Percentiles rank a stretch among this genome's conserved stretches.
Conservation (phyloP, 2,113 vertebrate genomes). For the Cyphomyrus discorhynchus region DNA sequence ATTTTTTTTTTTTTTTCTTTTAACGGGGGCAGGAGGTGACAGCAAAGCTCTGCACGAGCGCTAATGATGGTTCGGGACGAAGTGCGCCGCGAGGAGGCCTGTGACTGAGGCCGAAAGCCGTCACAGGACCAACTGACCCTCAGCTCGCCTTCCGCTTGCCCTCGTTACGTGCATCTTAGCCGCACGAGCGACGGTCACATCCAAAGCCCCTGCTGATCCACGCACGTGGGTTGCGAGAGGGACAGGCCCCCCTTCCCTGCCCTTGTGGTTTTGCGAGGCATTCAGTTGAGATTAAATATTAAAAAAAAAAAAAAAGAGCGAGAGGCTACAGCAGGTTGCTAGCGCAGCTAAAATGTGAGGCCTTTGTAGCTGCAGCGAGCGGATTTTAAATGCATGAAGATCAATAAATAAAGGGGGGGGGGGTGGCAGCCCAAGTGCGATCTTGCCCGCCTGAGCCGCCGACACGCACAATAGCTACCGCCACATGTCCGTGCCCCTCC, state of each 20-base stretch:
- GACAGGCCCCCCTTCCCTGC: slow-evolving; percentile 12
- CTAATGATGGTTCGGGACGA: not conserved
- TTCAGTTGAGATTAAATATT: slow-evolving; percentile 67
- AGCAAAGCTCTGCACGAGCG: not conserved
- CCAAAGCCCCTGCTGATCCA: slow-evolving; percentile 35
- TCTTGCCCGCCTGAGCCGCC: slow-evolving; percentile 54
- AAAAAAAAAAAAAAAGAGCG: slow-evolving; percentile 15
- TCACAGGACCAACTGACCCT: not conserved
- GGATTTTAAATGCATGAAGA: slow-evolving; percentile 80
- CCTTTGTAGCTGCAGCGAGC: slow-evolving; percentile 66
- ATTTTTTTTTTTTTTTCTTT: not conserved
- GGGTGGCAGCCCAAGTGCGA: slow-evolving; percentile 40
- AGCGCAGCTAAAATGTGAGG: slow-evolving; percentile 66
- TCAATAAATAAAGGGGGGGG: slow-evolving; percentile 68
- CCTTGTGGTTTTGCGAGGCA: slow-evolving; percentile 53
- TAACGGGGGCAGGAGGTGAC: not conserved
- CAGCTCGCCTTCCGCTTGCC: not conserved
- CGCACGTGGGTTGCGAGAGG: slow-evolving; percentile 35
- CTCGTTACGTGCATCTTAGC: not conserved
- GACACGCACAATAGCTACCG: slow-evolving; percentile 61
- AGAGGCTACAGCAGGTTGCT: slow-evolving; percentile 49
- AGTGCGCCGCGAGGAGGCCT: not conserved
- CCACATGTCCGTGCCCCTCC: slow-evolving; percentile 35
- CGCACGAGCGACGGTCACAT: slow-evolving; percentile 9
- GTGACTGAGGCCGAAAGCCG: not conserved